Conservation (phyloP, 2,888 invertebrate genomes). For the Andrena dorsata region DNA sequence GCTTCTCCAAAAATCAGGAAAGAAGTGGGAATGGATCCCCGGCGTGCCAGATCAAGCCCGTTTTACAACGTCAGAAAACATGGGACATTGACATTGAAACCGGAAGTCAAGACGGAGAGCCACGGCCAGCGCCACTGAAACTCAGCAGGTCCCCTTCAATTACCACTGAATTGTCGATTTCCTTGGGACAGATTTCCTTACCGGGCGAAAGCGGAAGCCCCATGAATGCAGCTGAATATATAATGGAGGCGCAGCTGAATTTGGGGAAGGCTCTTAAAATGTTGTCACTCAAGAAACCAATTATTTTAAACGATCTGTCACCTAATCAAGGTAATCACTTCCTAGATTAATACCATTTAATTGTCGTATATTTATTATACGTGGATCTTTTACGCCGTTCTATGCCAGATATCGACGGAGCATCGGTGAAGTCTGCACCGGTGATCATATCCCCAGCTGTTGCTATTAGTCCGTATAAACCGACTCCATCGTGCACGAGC, state of each 20-base stretch:
- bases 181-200: slow-evolving; percentile 76
- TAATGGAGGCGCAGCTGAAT: slow-evolving; percentile 39
- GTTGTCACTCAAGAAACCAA: slow-evolving; percentile 15
- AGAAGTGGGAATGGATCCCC: not conserved
- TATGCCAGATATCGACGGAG: slow-evolving; percentile 27
- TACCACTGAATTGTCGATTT: slow-evolving; percentile 67
- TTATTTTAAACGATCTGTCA: slow-evolving; percentile 12
- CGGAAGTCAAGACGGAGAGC: slow-evolving; percentile 65
- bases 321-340: slow-evolving; percentile 26
- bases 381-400: not conserved
- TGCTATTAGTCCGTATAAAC: slow-evolving; percentile 7
- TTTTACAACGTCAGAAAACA: slow-evolving; percentile 68
- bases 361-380: not conserved
- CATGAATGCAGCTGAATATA: slow-evolving; percentile 20
- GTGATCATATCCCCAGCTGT: slow-evolving; percentile 5
- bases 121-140: slow-evolving; percentile 74
- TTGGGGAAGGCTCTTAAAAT: slow-evolving; percentile 49
- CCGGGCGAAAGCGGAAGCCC: slow-evolving; percentile 54
- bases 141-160: slow-evolving; percentile 71
- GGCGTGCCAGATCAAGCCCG: not conserved
- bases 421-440: slow-evolving; percentile 48
- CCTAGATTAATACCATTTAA: not conserved
- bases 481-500: not conserved
- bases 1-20: slow-evolving; percentile 42
- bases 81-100: slow-evolving; percentile 65